Base-by-base conservation (phyloP, 2,888 invertebrate species). In the Cybosia mesomella region DNA sequence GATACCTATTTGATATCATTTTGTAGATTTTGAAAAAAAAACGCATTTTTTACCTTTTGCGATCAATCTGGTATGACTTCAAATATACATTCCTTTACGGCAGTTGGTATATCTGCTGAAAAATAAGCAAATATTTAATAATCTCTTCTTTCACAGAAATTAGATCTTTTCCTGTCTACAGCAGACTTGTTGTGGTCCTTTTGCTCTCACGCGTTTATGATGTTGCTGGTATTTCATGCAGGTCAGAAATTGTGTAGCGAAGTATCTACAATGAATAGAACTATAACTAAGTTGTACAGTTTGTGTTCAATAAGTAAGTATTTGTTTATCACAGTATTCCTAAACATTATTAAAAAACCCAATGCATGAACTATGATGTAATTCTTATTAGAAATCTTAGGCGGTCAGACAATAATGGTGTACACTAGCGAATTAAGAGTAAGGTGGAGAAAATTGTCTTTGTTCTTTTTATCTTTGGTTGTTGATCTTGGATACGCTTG, bases 281-380 rank as follows among this genome's bases (percentile, higher is more conserved):
- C 18, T n/a, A n/a, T 64, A 1, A 10, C 39, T n/a, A 64, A 57
- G 39, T 43, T 64, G 18, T 64, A 64, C 15, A 43, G 57, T 43
- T 24, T 58, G n/a, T n/a, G 55, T 28, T 64, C 57, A 7, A 21
- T 11, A 64, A n/a, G 64, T 64, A 21, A 43, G 64, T 64, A 24
- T 21, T 53, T 32, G 9, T 21, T 10, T 43, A 0, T n/a, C n/a
- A n/a, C n/a, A 4, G 7, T 0, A 10, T 54, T 24, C 21, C 0
- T 24, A 4, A 11, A 54, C 10, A 4, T 28, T 5, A 28, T 28
- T 28, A 28, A 28, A 28, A 28, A 5, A 4, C 28, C 28, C 5
- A n/a, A n/a, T n/a, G n/a, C n/a, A n/a, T n/a, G n/a, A n/a, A n/a
- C n/a, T n/a, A n/a, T n/a, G n/a, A n/a, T n/a, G n/a, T n/a, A n/a